Base-by-base conservation (phyloP, 2,113 vertebrate genomes). In the Notarius quadriscutis region DNA sequence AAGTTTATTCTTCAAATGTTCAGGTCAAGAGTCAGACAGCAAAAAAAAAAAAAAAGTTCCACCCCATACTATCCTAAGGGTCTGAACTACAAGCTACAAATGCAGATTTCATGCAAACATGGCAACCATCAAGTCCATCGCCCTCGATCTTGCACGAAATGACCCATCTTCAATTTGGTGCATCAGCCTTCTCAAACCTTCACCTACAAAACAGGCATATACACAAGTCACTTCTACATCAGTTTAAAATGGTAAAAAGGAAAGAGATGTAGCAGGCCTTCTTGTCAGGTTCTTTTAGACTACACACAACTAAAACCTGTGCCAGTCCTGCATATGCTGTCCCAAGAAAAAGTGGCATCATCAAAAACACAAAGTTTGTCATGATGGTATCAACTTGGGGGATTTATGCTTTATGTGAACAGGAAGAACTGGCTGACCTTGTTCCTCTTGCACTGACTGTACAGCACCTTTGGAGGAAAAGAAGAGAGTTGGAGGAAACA, bases 361-460 rank as follows among this genome's bases (percentile, higher is more conserved):
- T 89, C 41, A 91, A 89, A 95, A 93, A 94, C 89, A 88, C 22
- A 57, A 5, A 75, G 93, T 94, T 93, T 92, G 92, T 84, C 81
- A 91, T 82, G 92, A 94, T 89, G 93, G 95, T 95, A 95, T 94
- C 90, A 0, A 86, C 93, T 94, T 95, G 95, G 95, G 95, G 92
- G 25, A 57, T 55, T 87, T 69, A 60, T 1, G 1, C 10, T 34
- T 27, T 0, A 51, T 12, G 69, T 0, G 18, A 11, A 30, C 62
- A 6, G 8, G 4, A 41, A 60, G 27, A n/a, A 34, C 0, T 81
- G 55, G 5, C 57, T 69, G 0, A 84, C 62, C 65, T 72, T 30
- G 20, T 65, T 84, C 25, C 27, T 53, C 9, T 7, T 20, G 2
- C 30, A 48, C 4, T 4, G 1, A 17, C 50, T 2, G 53, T 25